Conservation (phyloP, 2,888 invertebrate species). For the Cylloceria caligata region DNA sequence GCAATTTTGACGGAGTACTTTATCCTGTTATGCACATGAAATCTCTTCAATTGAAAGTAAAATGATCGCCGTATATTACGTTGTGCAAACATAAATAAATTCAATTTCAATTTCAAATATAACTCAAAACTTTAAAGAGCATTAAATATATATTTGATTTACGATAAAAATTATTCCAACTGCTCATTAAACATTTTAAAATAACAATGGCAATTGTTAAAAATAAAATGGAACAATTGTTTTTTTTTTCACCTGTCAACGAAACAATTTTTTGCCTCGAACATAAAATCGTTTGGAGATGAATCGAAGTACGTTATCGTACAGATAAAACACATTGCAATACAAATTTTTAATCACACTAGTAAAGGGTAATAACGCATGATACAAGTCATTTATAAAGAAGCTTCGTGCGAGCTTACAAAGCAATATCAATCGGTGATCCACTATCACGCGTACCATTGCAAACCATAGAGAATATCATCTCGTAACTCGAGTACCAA, state of each 20-base stretch:
- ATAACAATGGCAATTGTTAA: too few species aligned
- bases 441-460: neutral
- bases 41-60: conserved; percentile 21
- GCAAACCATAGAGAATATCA: conserved; percentile 27
- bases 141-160: neutral
- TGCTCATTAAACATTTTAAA: too few species aligned
- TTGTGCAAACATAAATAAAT: conserved; percentile 1
- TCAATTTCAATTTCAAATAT: neutral
- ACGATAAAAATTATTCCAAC: neutral
- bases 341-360: too few species aligned
- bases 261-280: too few species aligned
- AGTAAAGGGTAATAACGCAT: too few species aligned
- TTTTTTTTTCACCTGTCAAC: too few species aligned
- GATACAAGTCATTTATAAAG: neutral
- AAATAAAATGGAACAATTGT: too few species aligned
- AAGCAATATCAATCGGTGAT: conserved; percentile 42
- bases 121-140: neutral
- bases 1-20: conserved; percentile 18
- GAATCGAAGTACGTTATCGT: too few species aligned
- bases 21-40: conserved; percentile 24
- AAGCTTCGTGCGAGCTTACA: neutral
- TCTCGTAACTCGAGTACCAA: conserved; percentile 55
- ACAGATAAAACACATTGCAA: too few species aligned
- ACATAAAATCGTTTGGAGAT: too few species aligned
- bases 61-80: conserved; percentile 13